Conservation (phyloP, 2,888 invertebrate species). For the Tenthredo mesomela region DNA sequence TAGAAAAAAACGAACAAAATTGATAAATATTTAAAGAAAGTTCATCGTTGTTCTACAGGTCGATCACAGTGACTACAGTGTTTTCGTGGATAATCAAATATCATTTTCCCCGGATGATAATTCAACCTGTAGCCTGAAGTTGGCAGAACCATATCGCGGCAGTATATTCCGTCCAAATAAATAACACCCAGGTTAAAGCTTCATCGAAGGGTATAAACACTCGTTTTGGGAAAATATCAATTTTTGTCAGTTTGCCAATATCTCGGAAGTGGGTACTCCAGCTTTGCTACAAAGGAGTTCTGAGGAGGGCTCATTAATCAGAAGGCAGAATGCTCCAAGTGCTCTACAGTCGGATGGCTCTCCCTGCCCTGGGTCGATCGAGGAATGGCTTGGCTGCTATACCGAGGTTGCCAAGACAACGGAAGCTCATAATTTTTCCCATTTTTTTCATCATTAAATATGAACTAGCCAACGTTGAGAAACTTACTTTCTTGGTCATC, state of each 20-base stretch:
- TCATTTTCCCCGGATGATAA: constrained; percentile 12
- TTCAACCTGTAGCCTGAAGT: constrained; percentile 9
- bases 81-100: neutral
- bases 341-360: constrained; percentile 28
- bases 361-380: constrained; percentile 18
- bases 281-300: constrained; percentile 30
- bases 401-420: constrained; percentile 32
- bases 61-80: neutral
- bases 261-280: constrained; percentile 12
- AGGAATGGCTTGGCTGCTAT: neutral
- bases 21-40: neutral
- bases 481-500: constrained; percentile 73
- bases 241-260: constrained; percentile 37
- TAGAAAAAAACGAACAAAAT: neutral
- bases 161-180: neutral
- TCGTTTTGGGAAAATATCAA: constrained; percentile 26
- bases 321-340: constrained; percentile 26
- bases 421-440: constrained; percentile 21
- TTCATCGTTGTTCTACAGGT: neutral
- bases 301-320: constrained; percentile 35
- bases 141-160: constrained; percentile 11
- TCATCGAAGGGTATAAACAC: constrained; percentile 20
- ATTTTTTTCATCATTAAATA: constrained; percentile 9
- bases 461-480: constrained; percentile 44
- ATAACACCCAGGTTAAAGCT: neutral